Percentiles rank a stretch among this genome's conserved stretches.
Conservation (phyloP, 2,888 invertebrate genomes). For the Hydroisotoma schaefferi region DNA sequence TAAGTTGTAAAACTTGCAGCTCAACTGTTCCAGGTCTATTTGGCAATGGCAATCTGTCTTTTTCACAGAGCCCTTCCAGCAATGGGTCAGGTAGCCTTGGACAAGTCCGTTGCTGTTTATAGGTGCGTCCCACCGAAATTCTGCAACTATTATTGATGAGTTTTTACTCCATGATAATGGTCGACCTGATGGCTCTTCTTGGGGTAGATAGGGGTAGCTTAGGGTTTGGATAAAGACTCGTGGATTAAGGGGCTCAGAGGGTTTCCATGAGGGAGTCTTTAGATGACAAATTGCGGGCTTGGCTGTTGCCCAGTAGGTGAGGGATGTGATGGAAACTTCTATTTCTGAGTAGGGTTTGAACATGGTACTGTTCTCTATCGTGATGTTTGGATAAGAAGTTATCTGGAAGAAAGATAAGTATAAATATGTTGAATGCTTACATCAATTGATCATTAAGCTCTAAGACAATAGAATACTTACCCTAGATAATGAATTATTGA, state of each 20-base stretch:
- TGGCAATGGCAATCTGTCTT: slow-evolving; percentile 32
- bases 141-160: slow-evolving; percentile 56
- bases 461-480: slow-evolving; percentile 35
- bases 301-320: slow-evolving; percentile 80
- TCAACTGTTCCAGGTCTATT: slow-evolving; percentile 20
- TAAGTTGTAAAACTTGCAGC: slow-evolving; percentile 36
- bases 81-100: slow-evolving; percentile 67
- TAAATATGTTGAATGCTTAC: not conserved
- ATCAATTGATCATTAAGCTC: not conserved
- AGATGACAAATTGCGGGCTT: slow-evolving; percentile 60
- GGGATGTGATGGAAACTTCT: slow-evolving; percentile 71
- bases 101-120: slow-evolving; percentile 69
- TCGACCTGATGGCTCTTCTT: slow-evolving; percentile 28
- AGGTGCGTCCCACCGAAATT: slow-evolving; percentile 79
- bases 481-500: slow-evolving; percentile 30
- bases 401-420: slow-evolving; percentile 45
- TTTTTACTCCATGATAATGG: slow-evolving; percentile 45
- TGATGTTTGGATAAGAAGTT: slow-evolving; percentile 50
- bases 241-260: slow-evolving; percentile 68
- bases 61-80: slow-evolving; percentile 59
- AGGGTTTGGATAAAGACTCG: slow-evolving; percentile 63
- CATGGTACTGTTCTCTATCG: slow-evolving; percentile 35
- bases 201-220: slow-evolving; percentile 37
- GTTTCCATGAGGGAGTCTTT: slow-evolving; percentile 75
- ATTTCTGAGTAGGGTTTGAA: slow-evolving; percentile 55